Evolutionary conservation across 1,140 invertebrate species (phyloP).

Genomic region (Drosophila arawakana): DNA sequence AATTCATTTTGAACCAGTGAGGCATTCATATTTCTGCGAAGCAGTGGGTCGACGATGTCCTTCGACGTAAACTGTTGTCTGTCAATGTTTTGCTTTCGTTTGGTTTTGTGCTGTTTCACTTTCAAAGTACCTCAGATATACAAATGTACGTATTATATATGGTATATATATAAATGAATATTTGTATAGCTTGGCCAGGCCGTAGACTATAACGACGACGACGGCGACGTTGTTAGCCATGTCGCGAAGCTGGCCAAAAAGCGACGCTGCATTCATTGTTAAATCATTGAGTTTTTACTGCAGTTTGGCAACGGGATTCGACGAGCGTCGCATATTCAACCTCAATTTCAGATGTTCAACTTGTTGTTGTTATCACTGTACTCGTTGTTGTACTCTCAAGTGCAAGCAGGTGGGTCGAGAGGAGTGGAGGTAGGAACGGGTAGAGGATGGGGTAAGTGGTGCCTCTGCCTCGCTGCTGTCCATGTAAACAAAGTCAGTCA

Average conservation of each 20-base stretch:
- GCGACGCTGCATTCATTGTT: conserved; percentile 76
- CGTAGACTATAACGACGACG: conserved; percentile 20
- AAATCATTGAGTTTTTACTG: conserved; percentile 82
- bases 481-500: conserved; percentile 74
- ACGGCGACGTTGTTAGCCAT: conserved; percentile 21
- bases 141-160: conserved; percentile 10
- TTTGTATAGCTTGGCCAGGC: conserved; percentile 65
- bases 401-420: not conserved
- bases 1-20: conserved; percentile 81
- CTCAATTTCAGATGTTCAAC: conserved; percentile 63
- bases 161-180: conserved; percentile 39
- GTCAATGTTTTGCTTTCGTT: conserved; percentile 80
- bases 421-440: not conserved
- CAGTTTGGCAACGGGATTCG: conserved; percentile 74
- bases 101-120: conserved; percentile 60
- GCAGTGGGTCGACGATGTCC: conserved; percentile 61
- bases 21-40: conserved; percentile 79
- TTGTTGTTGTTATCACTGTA: conserved; percentile 24
- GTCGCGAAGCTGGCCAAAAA: conserved; percentile 51
- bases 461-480: conserved; percentile 42
- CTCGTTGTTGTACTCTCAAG: conserved; percentile 33
- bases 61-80: conserved; percentile 68
- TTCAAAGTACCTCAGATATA: conserved; percentile 20
- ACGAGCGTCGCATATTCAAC: conserved; percentile 63
- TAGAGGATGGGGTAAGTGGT: not conserved